Conservation (phyloP, 2,888 invertebrate genomes). For the Gibbula magus region DNA sequence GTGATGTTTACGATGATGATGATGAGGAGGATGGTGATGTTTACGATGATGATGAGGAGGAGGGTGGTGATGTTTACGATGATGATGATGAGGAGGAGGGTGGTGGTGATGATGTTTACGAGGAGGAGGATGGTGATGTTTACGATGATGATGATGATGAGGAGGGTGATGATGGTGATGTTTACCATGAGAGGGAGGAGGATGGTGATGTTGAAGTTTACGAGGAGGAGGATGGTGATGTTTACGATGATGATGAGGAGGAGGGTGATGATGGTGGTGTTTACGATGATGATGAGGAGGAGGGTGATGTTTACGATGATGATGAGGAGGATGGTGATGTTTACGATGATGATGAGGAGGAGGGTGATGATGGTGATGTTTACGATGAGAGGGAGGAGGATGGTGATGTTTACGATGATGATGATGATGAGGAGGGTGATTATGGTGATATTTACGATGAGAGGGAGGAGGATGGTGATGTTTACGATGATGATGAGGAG, state of each 20-base stretch:
- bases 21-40: too few relatives aligned
- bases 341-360: not conserved
- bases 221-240: not conserved
- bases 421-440: too few relatives aligned
- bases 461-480: too few relatives aligned
- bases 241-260: not conserved
- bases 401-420: not conserved
- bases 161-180: not conserved
- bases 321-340: not conserved
- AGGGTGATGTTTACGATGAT: not conserved
- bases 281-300: not conserved
- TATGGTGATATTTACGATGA: too few relatives aligned
- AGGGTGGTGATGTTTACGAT: too few relatives aligned
- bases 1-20: too few relatives aligned
- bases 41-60: too few relatives aligned
- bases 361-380: not conserved
- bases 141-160: not conserved
- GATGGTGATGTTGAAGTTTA: not conserved
- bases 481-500: too few relatives aligned
- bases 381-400: not conserved
- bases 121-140: not conserved
- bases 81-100: not conserved
- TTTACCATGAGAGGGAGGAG: not conserved
- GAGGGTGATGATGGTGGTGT: not conserved
- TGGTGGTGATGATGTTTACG: too few relatives aligned